These are phyloP conservation scores for Danio albolineatus DNA, from an alignment of 2,797 vertebrate species.

Conservation along the genomic window DNA sequence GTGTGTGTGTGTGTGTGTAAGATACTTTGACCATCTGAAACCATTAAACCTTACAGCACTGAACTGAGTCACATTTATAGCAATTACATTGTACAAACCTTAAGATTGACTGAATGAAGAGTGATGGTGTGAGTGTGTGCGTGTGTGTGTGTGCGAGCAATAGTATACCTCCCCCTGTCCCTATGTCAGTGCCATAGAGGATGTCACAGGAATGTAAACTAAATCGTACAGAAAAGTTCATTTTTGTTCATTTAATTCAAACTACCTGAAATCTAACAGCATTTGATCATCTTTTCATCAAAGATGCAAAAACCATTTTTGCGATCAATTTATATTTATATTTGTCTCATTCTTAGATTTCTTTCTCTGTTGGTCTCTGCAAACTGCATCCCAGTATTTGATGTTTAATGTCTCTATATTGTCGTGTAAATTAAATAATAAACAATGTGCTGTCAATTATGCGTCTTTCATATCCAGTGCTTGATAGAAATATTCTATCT, in stretches of 20 bases:
- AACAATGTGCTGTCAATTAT: conserved; percentile 57
- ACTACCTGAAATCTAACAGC: conserved; percentile 1
- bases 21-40: conserved; percentile 16
- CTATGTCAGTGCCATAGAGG: conserved; percentile 44
- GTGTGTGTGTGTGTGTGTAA: conserved; percentile 21
- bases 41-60: conserved; percentile 34
- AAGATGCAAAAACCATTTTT: not conserved
- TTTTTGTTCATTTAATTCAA: not conserved
- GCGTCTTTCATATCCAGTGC: not conserved
- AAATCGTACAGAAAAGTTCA: conserved; percentile 26
- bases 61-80: conserved; percentile 30
- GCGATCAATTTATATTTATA: conserved; percentile 4
- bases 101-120: conserved; percentile 21
- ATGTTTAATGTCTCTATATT: conserved; percentile 68
- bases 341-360: conserved; percentile 21
- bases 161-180: conserved; percentile 27
- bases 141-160: not conserved
- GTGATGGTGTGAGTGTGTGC: not conserved
- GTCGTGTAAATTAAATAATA: conserved; percentile 75
- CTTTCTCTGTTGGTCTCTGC: conserved; percentile 57
- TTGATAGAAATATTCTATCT: not conserved
- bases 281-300: not conserved
- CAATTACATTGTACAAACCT: conserved; percentile 23
- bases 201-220: conserved; percentile 36
- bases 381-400: conserved; percentile 69